Base-by-base conservation (phyloP, 2,797 vertebrate species). In the Phyllotis vaccarum region DNA sequence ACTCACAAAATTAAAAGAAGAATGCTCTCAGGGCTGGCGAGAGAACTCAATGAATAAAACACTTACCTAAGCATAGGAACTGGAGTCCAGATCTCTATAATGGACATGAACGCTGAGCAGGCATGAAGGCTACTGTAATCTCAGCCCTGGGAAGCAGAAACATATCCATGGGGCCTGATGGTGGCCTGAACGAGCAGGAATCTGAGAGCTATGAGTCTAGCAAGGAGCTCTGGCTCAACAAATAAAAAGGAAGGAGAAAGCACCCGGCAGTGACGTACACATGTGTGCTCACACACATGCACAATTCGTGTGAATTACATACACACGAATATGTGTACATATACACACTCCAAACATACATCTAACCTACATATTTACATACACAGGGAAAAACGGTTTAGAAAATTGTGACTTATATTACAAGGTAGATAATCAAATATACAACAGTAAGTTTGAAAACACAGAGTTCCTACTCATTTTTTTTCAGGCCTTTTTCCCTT, bases 391-490 rank as follows among this genome's bases (percentile, higher is more conserved):
- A 49, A 79, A 56, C 7, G 19, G 22, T 56, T 58, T 16, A 86
- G 54, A 5, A 58, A 37, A 11, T 64, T 72, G 70, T 4, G 34
- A 81, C 21, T 86, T 70, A 1, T n/a, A 54, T 29, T 90, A 46
- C 31, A 82, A 58, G 0, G 2, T 54, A 31, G 70, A 81, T 60
- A 43, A 90, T 89, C 8, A 91, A 66, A 12, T 90, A 62, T 56
- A 76, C 9, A 31, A 49, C 29, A 66, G 2, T 40, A 0, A 49
- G 31, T 86, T 87, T 93, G 74, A 82, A 34, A 75, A 43, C n/a
- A 29, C 68, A 56, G 29, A 66, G 82, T 93, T 91, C 89, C 87
- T 95, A 46, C 43, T 80, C 4, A 12, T 31, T 81, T 95, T 91
- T 91, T 87, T 52, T 62, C 52, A 52, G 17, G 64, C 76, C 21